phyloP scores from a whole-genome alignment of 2,797 vertebrate species.

The Alectoris magna region DNA sequence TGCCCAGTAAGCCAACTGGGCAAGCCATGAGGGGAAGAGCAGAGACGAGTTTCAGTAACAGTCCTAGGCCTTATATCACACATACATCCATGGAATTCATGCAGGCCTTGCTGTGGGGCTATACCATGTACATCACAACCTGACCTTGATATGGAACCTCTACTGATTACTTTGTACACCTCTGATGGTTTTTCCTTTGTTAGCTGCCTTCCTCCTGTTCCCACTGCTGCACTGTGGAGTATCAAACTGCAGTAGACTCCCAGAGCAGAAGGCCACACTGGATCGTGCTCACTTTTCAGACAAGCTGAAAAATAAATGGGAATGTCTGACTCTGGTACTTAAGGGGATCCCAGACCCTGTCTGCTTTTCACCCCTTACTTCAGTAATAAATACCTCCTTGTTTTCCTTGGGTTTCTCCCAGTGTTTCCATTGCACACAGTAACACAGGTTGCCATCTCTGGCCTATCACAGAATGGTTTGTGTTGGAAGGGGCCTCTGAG shows the following conservation, averaged over 20 bases:
- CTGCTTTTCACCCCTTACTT: neutral
- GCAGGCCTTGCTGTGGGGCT: neutral
- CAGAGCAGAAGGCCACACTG: neutral
- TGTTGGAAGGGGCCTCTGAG: too few relatives aligned
- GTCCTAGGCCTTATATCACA: neutral
- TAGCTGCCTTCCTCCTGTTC: neutral
- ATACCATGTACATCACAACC: neutral
- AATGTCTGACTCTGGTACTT: neutral
- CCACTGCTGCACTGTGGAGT: fast-evolving
- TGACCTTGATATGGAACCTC: neutral
- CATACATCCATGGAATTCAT: neutral
- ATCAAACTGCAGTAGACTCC: neutral
- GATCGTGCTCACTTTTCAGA: neutral
- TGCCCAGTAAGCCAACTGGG: neutral
- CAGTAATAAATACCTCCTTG: neutral
- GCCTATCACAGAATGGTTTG: too few relatives aligned
- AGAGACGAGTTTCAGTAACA: neutral
- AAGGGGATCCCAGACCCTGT: neutral
- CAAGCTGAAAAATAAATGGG: neutral
- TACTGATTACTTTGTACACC: neutral
- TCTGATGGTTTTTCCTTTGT: neutral
- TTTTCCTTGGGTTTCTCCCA: neutral
- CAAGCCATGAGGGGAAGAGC: neutral
- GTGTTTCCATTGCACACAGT: neutral
- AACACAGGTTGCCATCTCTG: neutral